phyloP scores from a whole-genome alignment of 2,888 invertebrate genomes.

The Pristionchus exspectatus region DNA sequence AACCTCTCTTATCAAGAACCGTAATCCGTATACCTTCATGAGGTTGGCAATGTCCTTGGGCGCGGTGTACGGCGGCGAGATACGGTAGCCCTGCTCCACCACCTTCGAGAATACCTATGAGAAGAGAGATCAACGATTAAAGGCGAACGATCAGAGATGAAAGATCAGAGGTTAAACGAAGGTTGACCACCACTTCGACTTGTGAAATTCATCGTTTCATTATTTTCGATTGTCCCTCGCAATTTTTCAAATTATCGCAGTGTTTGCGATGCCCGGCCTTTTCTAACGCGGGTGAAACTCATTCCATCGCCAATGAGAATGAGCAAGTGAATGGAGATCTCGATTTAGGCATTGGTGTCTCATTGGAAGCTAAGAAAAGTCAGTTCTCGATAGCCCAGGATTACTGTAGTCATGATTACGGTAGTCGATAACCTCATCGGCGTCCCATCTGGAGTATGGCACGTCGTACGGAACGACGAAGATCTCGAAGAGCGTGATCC shows the following conservation, averaged over 20 bases:
- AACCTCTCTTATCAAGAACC: no score
- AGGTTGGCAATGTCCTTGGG: constrained; percentile 57
- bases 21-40: constrained; percentile 54
- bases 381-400: neutral
- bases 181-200: no score
- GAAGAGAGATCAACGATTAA: neutral
- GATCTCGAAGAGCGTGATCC: constrained; percentile 60
- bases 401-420: neutral
- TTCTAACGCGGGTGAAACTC: no score
- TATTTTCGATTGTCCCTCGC: no score
- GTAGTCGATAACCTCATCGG: constrained; percentile 58
- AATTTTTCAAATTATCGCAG: no score
- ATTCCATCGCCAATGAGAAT: no score
- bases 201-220: no score
- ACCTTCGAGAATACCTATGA: constrained; percentile 63
- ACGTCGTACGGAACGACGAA: constrained; percentile 59
- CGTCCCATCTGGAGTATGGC: constrained; percentile 61
- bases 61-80: constrained; percentile 56
- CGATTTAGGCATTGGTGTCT: no score
- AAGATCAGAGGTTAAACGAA: no score
- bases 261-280: no score
- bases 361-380: neutral
- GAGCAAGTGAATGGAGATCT: no score
- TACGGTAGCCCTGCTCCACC: constrained; percentile 59
- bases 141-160: constrained; percentile 28